These are phyloP conservation scores for Platalea minor DNA, from an alignment of 2,797 vertebrate species.

Conservation along the genomic window DNA sequence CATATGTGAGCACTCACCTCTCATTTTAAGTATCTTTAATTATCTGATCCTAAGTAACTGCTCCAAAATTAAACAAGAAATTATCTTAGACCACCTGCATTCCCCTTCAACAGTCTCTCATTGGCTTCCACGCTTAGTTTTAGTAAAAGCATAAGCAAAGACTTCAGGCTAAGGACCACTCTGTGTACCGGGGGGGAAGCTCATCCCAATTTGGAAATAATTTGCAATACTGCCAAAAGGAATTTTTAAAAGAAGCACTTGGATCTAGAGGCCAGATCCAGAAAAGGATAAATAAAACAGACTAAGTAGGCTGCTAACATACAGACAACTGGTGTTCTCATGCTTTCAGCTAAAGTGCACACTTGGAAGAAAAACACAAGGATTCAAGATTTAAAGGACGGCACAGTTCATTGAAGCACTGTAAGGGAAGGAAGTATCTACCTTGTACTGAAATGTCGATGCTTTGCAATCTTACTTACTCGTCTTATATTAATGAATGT, in stretches of 20 bases:
- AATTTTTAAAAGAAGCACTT: not conserved
- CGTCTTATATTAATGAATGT: not conserved
- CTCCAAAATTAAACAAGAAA: not conserved
- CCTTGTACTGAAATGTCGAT: not conserved
- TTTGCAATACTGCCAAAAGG: not conserved
- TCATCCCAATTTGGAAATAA: not conserved
- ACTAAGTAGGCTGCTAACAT: not conserved
- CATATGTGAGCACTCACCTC: not conserved
- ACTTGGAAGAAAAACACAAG: not conserved
- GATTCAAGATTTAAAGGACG: not conserved
- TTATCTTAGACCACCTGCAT: not conserved
- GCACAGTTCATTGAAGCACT: not conserved
- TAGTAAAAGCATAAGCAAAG: not conserved
- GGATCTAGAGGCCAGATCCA: not conserved
- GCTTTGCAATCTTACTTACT: not conserved
- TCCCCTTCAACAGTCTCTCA: not conserved
- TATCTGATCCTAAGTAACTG: not conserved
- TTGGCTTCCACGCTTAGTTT: not conserved
- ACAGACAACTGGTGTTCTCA: not conserved
- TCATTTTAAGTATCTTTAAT: not conserved
- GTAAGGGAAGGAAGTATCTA: not conserved
- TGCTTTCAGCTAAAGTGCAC: not conserved
- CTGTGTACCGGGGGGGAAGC: not conserved
- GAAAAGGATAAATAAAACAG: not conserved
- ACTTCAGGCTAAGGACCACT: not conserved